phyloP scores from a whole-genome alignment of 2,797 vertebrate species.

The Lithobates sylvaticus region DNA sequence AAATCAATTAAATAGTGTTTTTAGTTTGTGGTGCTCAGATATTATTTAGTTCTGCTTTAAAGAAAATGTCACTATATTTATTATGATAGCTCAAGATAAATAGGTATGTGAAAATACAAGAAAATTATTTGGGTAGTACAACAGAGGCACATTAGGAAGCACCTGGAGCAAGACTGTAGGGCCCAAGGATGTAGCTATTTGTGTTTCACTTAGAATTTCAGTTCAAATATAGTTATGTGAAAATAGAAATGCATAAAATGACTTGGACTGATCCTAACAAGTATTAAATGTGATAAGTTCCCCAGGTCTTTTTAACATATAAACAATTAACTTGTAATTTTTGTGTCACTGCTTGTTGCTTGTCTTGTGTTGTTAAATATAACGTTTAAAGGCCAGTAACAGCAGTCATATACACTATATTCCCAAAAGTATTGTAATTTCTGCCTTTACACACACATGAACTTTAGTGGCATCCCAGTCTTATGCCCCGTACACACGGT shows the following conservation, averaged over 20 bases:
- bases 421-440: too few species aligned
- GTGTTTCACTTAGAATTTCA: neutral
- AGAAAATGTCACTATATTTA: slow-evolving; percentile 16
- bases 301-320: neutral
- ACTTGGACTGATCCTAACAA: slow-evolving; percentile 1
- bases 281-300: slow-evolving; percentile 34
- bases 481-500: too few species aligned
- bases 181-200: neutral
- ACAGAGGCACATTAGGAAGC: neutral
- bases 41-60: neutral
- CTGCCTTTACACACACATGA: too few species aligned
- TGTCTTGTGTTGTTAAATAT: too few species aligned
- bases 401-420: too few species aligned
- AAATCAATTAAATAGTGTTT: too few species aligned
- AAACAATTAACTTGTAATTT: too few species aligned
- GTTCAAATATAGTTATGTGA: slow-evolving; percentile 10
- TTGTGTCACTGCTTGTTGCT: too few species aligned
- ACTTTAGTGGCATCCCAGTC: too few species aligned
- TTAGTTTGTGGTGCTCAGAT: too few species aligned
- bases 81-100: slow-evolving; percentile 16
- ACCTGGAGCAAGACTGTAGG: slow-evolving; percentile 20
- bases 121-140: slow-evolving; percentile 12
- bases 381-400: too few species aligned
- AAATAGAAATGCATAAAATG: slow-evolving; percentile 10
- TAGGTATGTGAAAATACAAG: slow-evolving; percentile 6